phyloP scores from a whole-genome alignment of 2,888 invertebrate species.

The Minunthozetes semirufus region DNA sequence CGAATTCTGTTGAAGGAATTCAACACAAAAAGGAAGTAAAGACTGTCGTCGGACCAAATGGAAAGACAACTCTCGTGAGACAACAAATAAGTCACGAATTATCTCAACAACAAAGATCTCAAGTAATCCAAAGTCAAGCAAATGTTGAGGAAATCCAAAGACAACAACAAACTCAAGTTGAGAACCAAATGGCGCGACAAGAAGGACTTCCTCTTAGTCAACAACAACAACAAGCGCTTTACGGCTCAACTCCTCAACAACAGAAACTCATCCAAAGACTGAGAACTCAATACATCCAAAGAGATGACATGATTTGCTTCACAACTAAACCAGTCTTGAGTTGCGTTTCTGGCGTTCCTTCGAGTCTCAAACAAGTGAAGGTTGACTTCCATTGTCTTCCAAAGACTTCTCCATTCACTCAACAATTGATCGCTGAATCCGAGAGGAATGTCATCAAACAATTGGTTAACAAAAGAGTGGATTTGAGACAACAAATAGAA shows the following conservation, averaged over 20 bases:
- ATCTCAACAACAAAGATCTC: not conserved
- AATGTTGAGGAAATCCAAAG: constrained; percentile 17
- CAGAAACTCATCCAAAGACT: constrained; percentile 23
- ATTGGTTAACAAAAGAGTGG: constrained; percentile 39
- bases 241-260: constrained; percentile 8
- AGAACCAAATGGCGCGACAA: not conserved
- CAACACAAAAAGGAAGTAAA: not conserved
- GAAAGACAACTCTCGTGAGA: not conserved
- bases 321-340: constrained; percentile 34
- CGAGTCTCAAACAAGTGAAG: not conserved
- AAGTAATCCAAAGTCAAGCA: not conserved
- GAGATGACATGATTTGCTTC: constrained; percentile 38
- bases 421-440: constrained; percentile 36
- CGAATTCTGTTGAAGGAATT: not conserved
- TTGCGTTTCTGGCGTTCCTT: constrained; percentile 19
- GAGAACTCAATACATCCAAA: constrained; percentile 30
- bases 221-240: not conserved
- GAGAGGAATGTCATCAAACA: constrained; percentile 36
- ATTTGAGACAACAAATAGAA: constrained; percentile 21
- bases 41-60: not conserved
- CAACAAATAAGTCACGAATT: not conserved
- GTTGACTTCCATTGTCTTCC: constrained; percentile 40
- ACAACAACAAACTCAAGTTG: not conserved
- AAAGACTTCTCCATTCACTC: constrained; percentile 30
- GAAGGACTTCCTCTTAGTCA: not conserved